Base-by-base conservation (phyloP, 2,113 vertebrate genomes). In the Carassius gibelio region DNA sequence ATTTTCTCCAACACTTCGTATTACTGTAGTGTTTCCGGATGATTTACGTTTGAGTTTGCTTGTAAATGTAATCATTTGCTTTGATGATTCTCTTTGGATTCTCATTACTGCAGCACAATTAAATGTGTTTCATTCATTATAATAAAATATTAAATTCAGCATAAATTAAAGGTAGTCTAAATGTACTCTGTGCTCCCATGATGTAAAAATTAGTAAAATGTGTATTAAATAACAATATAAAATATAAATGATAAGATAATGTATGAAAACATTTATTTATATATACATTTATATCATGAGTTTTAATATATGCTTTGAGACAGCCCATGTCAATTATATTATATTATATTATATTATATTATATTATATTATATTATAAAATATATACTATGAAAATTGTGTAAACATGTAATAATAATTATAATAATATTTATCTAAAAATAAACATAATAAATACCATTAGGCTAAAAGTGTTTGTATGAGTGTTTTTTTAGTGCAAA, bases 11-110 rank as follows among this genome's bases (percentile, higher is more conserved):
- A 74, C 42, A n/a, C 13, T 48, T 74, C 42, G 8, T 45, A 64
- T 61, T 45, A 80, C 36, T 42, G 38, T 30, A 74, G 71, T 3
- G 71, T 74, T 74, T 74, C 21, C 42, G 11, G 71, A 26, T 48
- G 21, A 48, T 74, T 74, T 48, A 1, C 34, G 62, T 64, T 64
- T 15, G 13, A 26, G 30, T 59, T 61, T n/a, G 19, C 30, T 23
- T 42, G 11, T 80, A 74, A 74, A 74, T 64, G 36, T 48, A 14
- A 80, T 80, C 48, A 64, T 80, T 80, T 23, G 59, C 59, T 64
- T 48, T 64, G 59, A 10, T 80, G 59, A 48, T 66, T 48, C 36
- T 62, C 34, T 13, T 61, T 38, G 55, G 30, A 17, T 55, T 55
- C 5, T 61, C 14, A 61, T 45, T 48, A 64, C 59, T 48, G 38